Conservation (phyloP, 2,113 vertebrate genomes). For the Pionites leucogaster region DNA sequence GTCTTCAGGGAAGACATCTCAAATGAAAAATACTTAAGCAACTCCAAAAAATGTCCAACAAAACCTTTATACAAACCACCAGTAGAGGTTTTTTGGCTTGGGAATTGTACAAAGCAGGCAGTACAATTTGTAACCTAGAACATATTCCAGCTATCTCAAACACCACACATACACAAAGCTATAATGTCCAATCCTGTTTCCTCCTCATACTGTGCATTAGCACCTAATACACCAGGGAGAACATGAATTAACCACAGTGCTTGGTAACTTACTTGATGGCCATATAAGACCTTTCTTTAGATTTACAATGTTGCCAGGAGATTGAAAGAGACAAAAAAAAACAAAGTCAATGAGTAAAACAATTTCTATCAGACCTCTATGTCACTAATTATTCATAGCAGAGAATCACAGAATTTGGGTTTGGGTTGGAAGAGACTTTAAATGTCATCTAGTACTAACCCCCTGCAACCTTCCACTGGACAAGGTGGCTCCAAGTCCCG, state of each 20-base stretch:
- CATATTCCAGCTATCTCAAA: neutral
- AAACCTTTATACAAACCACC: neutral
- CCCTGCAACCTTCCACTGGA: neutral
- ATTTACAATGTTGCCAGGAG: neutral
- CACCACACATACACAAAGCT: accelerated
- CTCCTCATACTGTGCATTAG: neutral
- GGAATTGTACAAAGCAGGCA: neutral
- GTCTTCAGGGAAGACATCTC: neutral
- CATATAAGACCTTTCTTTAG: neutral
- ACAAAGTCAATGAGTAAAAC: neutral
- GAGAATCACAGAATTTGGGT: neutral
- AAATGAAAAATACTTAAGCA: neutral
- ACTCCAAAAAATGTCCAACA: neutral
- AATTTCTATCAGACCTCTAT: neutral
- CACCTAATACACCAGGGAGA: neutral
- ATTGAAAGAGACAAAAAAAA: neutral
- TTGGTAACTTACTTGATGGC: neutral
- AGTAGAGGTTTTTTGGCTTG: neutral
- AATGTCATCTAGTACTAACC: neutral
- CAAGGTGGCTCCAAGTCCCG: neutral
- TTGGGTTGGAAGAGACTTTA: neutral
- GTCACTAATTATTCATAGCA: neutral
- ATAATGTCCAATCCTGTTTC: neutral
- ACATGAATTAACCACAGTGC: neutral
- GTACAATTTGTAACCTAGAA: neutral